Evolutionary conservation across 1,140 invertebrate genomes (phyloP).

Genomic region (Brachionus plicatilis): DNA sequence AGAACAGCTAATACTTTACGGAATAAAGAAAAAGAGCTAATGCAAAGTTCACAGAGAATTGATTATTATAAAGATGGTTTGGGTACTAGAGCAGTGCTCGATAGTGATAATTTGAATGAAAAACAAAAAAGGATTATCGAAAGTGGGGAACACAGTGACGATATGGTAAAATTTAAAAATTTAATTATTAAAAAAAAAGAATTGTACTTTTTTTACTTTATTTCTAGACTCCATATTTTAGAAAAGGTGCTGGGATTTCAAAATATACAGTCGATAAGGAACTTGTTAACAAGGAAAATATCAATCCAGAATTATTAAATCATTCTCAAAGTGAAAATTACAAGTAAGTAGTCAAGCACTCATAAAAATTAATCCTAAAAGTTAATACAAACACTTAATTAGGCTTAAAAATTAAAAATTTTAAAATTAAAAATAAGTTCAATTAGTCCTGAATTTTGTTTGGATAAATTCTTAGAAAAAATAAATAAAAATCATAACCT

Average conservation of each 20-base stretch:
- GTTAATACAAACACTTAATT: too few relatives aligned
- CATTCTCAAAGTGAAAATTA: not conserved
- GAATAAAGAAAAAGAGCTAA: constrained; percentile 37
- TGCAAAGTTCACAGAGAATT: constrained; percentile 10
- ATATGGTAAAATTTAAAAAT: not conserved
- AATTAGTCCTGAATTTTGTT: too few relatives aligned
- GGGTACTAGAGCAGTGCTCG: not conserved
- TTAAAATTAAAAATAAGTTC: too few relatives aligned
- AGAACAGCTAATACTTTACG: constrained; percentile 26
- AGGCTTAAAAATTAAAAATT: too few relatives aligned
- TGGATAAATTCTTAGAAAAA: too few relatives aligned
- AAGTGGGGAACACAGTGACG: not conserved
- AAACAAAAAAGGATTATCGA: not conserved
- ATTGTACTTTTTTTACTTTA: not conserved
- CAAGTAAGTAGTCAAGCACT: not conserved
- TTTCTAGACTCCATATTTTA: constrained; percentile 21
- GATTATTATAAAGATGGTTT: constrained; percentile 39
- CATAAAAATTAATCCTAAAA: too few relatives aligned
- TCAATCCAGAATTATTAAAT: not conserved
- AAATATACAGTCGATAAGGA: not conserved
- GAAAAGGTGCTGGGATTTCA: not conserved
- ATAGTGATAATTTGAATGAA: constrained; percentile 27
- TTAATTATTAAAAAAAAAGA: not conserved
- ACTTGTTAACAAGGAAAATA: not conserved
- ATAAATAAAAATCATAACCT: too few relatives aligned